phyloP scores from a whole-genome alignment of 92 coral and sea anemone species.

The Zoanthus gigantus region DNA sequence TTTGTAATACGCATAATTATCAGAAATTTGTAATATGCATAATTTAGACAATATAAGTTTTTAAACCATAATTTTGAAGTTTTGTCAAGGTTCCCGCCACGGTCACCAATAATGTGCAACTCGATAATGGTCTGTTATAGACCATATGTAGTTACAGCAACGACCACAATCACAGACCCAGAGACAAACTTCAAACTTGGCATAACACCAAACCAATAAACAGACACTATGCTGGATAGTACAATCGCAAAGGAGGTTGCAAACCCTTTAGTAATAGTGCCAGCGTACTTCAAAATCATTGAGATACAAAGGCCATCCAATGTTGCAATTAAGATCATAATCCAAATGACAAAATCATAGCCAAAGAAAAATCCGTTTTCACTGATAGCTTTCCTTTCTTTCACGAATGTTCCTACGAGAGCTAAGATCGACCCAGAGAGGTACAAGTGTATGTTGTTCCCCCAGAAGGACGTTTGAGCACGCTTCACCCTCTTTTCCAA shows the following conservation, averaged over 20 bases:
- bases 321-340: constrained; percentile 71
- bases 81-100: too few relatives aligned
- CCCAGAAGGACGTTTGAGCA: constrained; percentile 69
- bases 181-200: constrained; percentile 72
- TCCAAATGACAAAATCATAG: constrained; percentile 71
- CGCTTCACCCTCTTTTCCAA: constrained; percentile 82
- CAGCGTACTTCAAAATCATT: constrained; percentile 82
- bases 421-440: constrained; percentile 69
- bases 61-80: too few relatives aligned
- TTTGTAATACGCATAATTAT: too few relatives aligned
- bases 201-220: constrained; percentile 73
- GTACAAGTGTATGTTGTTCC: constrained; percentile 75
- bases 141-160: constrained; percentile 72
- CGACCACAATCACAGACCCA: constrained; percentile 75
- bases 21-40: too few relatives aligned
- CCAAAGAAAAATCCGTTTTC: constrained; percentile 78
- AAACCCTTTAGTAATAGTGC: constrained; percentile 86
- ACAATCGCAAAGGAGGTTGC: constrained; percentile 90
- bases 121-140: not conserved
- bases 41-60: too few relatives aligned
- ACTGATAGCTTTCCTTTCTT: constrained; percentile 71
- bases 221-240: constrained; percentile 81
- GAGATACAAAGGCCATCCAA: constrained; percentile 85
- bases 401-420: constrained; percentile 69
- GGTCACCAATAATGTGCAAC: too few relatives aligned